Conservation (phyloP, 2,113 vertebrate species). For the Emydocephalus ijimae region DNA sequence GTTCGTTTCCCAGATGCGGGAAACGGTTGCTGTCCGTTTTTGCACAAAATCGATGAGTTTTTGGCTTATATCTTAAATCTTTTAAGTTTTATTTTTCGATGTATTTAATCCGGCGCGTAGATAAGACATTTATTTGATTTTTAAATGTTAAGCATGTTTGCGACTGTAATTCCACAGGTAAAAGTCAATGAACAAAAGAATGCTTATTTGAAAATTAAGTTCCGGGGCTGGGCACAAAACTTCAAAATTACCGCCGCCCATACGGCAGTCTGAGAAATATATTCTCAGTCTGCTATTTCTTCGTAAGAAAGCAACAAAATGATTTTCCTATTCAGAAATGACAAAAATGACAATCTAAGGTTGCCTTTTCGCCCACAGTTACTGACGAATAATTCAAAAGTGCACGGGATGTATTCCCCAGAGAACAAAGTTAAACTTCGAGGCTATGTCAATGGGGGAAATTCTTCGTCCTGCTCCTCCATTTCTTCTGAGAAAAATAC, state of each 20-base stretch:
- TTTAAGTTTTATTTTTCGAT: neutral
- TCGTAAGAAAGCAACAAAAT: neutral
- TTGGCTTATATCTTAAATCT: neutral
- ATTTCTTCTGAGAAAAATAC: neutral
- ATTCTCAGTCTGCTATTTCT: neutral
- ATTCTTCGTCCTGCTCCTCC: neutral
- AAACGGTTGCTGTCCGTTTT: neutral
- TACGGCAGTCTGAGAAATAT: neutral
- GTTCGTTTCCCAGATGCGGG: neutral
- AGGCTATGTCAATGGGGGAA: neutral
- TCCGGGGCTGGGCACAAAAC: too few species aligned
- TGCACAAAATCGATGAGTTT: neutral
- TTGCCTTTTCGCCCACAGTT: neutral
- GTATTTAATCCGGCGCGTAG: neutral
- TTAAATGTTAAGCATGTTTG: neutral
- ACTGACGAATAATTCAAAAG: neutral
- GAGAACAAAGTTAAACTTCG: neutral
- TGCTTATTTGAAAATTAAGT: neutral
- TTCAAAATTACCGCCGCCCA: neutral
- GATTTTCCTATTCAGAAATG: neutral
- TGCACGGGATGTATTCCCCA: neutral
- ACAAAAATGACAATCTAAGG: neutral
- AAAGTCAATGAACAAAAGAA: neutral
- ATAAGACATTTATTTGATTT: neutral
- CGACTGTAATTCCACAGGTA: neutral